Conservation (phyloP, 2,113 vertebrate genomes). For the Argyrosomus japonicus region DNA sequence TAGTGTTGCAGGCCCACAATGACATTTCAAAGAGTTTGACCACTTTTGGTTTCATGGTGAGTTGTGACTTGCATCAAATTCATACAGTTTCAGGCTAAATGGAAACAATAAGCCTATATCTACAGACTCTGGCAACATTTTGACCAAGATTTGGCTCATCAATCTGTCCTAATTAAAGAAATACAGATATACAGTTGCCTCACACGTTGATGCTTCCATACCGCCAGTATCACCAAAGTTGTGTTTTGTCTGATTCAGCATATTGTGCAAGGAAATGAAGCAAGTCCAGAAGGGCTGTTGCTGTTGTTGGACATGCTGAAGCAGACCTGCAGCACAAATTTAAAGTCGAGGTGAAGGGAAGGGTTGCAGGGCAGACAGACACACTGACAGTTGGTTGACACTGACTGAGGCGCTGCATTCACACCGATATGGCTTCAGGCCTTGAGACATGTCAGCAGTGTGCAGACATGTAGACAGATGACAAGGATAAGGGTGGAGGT, state of each 20-base stretch:
- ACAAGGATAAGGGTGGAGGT: neutral
- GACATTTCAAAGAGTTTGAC: neutral
- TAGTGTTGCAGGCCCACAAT: neutral
- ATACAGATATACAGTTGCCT: neutral
- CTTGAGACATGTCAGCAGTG: conserved; percentile 20
- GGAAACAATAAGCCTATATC: neutral
- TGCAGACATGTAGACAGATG: conserved; percentile 50
- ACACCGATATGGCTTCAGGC: conserved; percentile 73
- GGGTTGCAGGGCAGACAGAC: conserved; percentile 18
- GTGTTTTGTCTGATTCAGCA: neutral
- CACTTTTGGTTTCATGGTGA: neutral
- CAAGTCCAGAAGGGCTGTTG: conserved; percentile 19
- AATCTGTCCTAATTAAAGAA: neutral
- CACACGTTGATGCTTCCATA: neutral
- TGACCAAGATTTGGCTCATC: neutral
- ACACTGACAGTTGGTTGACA: conserved; percentile 29
- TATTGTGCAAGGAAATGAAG: conserved; percentile 20
- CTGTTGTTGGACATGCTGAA: neutral
- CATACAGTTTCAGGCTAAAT: neutral
- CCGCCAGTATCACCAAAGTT: neutral
- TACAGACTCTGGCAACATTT: neutral
- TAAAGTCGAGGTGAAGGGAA: neutral
- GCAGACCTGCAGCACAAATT: conserved; percentile 2
- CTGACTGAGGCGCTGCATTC: conserved; percentile 60
- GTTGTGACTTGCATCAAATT: neutral